These are phyloP conservation scores for Onychostoma macrolepis DNA, from an alignment of 2,113 vertebrate species.

Conservation along the genomic window DNA sequence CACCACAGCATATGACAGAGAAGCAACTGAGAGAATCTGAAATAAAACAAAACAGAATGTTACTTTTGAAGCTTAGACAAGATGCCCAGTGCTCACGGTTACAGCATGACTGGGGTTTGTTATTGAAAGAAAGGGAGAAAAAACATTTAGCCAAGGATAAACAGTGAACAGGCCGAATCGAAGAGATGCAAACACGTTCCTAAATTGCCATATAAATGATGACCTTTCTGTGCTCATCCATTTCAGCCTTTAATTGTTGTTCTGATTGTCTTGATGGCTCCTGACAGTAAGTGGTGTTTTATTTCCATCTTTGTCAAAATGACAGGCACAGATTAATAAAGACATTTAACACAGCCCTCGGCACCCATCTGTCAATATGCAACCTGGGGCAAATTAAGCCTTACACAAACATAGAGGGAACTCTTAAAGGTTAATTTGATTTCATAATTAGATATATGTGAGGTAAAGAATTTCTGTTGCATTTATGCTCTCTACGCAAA, in stretches of 20 bases:
- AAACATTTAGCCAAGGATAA: too few species aligned
- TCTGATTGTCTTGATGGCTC: conserved; percentile 61
- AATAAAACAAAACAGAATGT: conserved; percentile 4
- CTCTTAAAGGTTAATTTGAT: neutral
- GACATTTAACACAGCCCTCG: conserved; percentile 76
- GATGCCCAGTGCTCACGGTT: neutral
- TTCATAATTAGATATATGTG: neutral
- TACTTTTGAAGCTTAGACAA: neutral
- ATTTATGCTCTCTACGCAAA: neutral
- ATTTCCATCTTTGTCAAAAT: conserved; percentile 74
- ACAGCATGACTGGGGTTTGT: neutral
- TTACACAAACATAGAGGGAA: conserved; percentile 3
- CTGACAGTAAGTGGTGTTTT: conserved; percentile 68
- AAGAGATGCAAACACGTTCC: neutral
- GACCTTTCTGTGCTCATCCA: conserved; percentile 60
- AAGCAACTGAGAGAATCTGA: neutral
- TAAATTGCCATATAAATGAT: conserved; percentile 26
- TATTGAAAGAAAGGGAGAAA: too few species aligned
- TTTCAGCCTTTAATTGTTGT: conserved; percentile 69
- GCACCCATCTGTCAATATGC: conserved; percentile 65
- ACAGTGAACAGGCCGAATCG: neutral
- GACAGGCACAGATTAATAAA: conserved; percentile 78
- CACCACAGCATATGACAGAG: conserved; percentile 63
- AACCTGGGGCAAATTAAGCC: conserved; percentile 14
- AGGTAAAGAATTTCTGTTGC: neutral